Base-by-base conservation (phyloP, 2,113 vertebrate genomes). In the Dryoscopus gambensis region DNA sequence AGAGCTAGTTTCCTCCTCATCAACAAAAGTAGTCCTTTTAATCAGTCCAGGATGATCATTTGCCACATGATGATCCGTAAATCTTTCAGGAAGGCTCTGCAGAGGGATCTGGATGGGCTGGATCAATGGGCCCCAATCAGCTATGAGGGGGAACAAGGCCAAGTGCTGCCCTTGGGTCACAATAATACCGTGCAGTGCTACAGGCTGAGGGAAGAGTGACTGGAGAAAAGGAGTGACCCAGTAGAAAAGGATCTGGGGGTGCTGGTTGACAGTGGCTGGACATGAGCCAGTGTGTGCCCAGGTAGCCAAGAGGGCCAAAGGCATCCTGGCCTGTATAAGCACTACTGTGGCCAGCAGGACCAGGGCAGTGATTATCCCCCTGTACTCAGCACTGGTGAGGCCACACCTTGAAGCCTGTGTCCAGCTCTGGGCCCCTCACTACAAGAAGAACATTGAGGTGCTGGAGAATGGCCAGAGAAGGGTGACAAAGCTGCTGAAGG, bases 371-470 rank as follows among this genome's bases (percentile, higher is more conserved):
- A 47, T 23, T 53, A 11, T 31, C 0, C 11, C 47, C 2, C 16
- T 60, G 23, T 18, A 5, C 16, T 52, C 0, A 0, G 7, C 8
- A 18, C 20, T 68, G 62, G 6, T 40, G 46, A 39, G 39, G 62
- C 14, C 8, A 1, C 30, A 46, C 2, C 20, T 69, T 1, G 0
- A 40, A 5, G 31, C 8, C n/a, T 55, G 25, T 15, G 55, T 35
- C 31, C 40, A 40, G 24, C 9, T 82, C 24, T 47, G 39, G 16
- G 16, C 5, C 24, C 1, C 4, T 15, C 53, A 22, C 16, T 25
- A 7, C 30, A 40, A 35, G 27, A 64, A 35, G 30, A 46, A 53
- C 16, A 30, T 2, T 27, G 39, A 60, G 16, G 9, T 23, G 33
- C 53, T 75, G 33, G 52, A 53, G 20, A 0, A 3, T 18, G n/a